phyloP scores from a whole-genome alignment of 2,797 vertebrate genomes.

The Sebastes paucispinis region DNA sequence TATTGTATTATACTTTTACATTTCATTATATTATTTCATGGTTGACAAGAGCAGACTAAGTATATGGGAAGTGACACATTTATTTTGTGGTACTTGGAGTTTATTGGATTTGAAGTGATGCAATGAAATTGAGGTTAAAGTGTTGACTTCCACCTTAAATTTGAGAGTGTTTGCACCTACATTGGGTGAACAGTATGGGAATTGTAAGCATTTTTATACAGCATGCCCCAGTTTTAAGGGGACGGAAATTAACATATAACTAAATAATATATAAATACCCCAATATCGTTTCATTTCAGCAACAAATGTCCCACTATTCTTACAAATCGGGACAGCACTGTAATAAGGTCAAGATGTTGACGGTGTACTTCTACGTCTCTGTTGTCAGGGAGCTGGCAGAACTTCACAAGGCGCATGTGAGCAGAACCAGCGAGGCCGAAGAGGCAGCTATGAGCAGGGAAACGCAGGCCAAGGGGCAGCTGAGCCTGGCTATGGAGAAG shows the following conservation, averaged over 20 bases:
- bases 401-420: constrained; percentile 92
- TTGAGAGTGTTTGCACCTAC: neutral
- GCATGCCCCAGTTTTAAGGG: neutral
- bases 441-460: constrained; percentile 90
- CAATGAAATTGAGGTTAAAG: neutral
- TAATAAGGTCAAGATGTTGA: neutral
- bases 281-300: neutral
- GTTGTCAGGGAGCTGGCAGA: constrained; percentile 91
- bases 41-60: neutral
- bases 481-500: constrained; percentile 88
- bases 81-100: neutral
- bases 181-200: neutral
- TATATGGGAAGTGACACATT: neutral
- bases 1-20: neutral
- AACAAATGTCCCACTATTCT: neutral
- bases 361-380: constrained; percentile 5
- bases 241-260: neutral
- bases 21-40: neutral
- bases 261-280: neutral
- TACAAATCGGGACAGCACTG: neutral
- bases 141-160: neutral
- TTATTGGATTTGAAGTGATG: neutral
- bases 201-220: neutral
- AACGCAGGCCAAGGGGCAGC: constrained; percentile 90
- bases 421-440: constrained; percentile 92